phyloP scores from a whole-genome alignment of 37 sponge, comb jelly and placozoan species.

The Oopsacas minuta region DNA sequence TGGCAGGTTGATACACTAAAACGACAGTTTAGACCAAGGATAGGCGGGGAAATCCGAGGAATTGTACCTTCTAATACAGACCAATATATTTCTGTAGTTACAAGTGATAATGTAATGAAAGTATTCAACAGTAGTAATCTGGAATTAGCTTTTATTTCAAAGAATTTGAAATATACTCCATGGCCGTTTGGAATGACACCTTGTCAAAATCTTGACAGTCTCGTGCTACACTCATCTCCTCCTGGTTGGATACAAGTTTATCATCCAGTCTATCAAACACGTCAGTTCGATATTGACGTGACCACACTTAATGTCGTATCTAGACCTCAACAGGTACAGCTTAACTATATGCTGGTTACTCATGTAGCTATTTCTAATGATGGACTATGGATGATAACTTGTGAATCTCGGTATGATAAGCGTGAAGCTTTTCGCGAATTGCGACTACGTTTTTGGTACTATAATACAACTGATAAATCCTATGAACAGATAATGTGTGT shows the following conservation, averaged over 20 bases:
- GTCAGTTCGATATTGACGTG: conserved; percentile 44
- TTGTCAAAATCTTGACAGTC: background rate
- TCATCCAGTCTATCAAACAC: background rate
- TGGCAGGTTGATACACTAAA: conserved; percentile 60
- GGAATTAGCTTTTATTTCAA: conserved; percentile 19
- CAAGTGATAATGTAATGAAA: conserved; percentile 16
- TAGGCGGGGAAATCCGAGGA: conserved; percentile 46
- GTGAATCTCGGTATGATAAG: background rate
- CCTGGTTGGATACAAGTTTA: conserved; percentile 77
- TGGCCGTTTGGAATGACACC: background rate
- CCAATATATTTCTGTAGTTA: conserved; percentile 34
- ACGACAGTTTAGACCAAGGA: conserved; percentile 57
- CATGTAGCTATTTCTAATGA: conserved; percentile 55
- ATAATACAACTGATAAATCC: background rate
- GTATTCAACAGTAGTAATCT: background rate
- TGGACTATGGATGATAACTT: conserved; percentile 72
- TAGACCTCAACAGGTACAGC: conserved; percentile 34
- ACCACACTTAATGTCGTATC: conserved; percentile 66
- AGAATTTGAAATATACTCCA: background rate
- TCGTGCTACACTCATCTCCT: conserved; percentile 43
- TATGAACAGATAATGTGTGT: conserved; percentile 5
- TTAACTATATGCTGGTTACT: conserved; percentile 41
- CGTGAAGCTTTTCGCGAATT: background rate
- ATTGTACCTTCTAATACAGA: conserved; percentile 39
- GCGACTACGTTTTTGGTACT: background rate